Base-by-base conservation (phyloP, 2,888 invertebrate genomes). In the Leptothorax acervorum region DNA sequence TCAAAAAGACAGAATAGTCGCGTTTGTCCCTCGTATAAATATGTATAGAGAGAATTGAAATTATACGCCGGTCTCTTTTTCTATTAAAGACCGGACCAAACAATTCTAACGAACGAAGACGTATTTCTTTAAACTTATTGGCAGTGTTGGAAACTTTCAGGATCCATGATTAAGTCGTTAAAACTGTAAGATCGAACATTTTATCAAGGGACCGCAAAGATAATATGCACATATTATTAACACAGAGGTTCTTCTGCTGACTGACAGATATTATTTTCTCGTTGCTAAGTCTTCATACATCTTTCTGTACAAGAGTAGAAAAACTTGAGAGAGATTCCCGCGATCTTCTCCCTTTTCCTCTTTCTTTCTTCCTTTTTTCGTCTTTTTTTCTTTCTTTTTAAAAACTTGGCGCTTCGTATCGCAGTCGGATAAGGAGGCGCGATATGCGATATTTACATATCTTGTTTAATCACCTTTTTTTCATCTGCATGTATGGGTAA, bases 111-210 rank as follows among this genome's bases (percentile, higher is more conserved):
- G 70, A 88, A 90, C 66, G 55, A 88, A 87, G 84, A 83, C 51
- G 23, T 60, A 48, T 66, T 79, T 70, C 63, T 66, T 86, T 85
- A 84, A 90, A 88, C 89, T 86, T 83, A 89, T 89, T 90, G 90
- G 90, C 90, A 90, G 90, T 90, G 90, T 88, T 86, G 55, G 85
- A 87, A 89, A 90, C 90, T 90, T 90, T 90, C 90, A 87, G 85
- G 66, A 87, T 89, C 66, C 82, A 63, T 84, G 78, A 62, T 83
- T 82, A 79, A 74, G 70, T 84, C 57, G 57, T 55, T 73, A 18
- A 88, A 87, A 86, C 55, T 60, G 84, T 63, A 87, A 89, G 86
- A 85, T 82, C 76, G 76, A 82, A 57, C 63, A 53, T 75, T 60
- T 75, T 85, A 83, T 63, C 57, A 85, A 85, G 71, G 60, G 81